Conservation (phyloP, 2,113 vertebrate genomes). For the Cervus canadensis region DNA sequence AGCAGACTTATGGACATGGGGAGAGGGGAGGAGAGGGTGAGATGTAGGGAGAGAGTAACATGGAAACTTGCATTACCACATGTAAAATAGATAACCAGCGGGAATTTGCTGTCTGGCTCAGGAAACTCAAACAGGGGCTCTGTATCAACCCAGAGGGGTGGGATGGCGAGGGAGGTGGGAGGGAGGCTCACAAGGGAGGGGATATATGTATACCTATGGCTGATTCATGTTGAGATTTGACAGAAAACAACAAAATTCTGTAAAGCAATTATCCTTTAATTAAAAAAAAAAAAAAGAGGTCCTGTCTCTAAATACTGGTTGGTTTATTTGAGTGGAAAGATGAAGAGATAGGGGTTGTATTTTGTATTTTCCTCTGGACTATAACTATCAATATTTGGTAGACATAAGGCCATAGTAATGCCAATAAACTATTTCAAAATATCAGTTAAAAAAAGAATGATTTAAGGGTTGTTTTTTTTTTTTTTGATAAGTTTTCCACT, state of each 20-base stretch:
- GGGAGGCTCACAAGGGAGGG: not conserved
- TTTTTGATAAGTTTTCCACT: not conserved
- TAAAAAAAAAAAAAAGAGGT: not conserved
- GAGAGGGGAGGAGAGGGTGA: not conserved
- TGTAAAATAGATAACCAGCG: not conserved
- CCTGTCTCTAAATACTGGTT: not conserved
- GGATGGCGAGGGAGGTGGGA: not conserved
- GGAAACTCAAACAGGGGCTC: not conserved
- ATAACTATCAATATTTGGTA: not conserved
- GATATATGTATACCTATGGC: not conserved
- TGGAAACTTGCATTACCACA: not conserved
- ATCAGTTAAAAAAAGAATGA: not conserved
- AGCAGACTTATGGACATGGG: not conserved
- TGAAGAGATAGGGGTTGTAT: not conserved
- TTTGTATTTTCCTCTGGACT: not conserved
- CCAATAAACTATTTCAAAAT: constrained; percentile 27
- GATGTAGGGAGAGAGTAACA: not conserved
- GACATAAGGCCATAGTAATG: not conserved
- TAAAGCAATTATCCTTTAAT: not conserved
- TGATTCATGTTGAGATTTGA: not conserved
- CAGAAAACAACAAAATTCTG: not conserved
- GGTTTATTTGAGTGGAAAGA: not conserved
- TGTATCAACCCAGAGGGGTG: not conserved
- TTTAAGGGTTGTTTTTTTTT: not conserved
- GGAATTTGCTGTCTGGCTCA: not conserved